Base-by-base conservation (phyloP, 2,797 vertebrate genomes). In the Phoxinus dragarum region DNA sequence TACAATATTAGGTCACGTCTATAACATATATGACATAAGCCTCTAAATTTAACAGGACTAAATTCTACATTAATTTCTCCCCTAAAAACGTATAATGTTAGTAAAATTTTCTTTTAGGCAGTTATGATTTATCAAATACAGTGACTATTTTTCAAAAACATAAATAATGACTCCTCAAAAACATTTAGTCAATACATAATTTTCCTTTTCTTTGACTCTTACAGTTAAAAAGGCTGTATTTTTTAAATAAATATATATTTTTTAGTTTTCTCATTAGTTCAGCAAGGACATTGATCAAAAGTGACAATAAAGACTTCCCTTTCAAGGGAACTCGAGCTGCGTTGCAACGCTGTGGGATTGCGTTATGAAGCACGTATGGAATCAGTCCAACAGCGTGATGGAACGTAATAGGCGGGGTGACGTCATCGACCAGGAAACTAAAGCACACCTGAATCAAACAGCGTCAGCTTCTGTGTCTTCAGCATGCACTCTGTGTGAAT, bases 1-100 rank as follows among this genome's bases (percentile, higher is more conserved):
- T 79, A n/a, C 16, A 84, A 52, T 64, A 68, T 68, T 67, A 84
- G 47, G 61, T 77, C 82, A 77, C 4, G 16, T 77, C 61, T 54
- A 42, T 67, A 47, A 66, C 61, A 47, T 38, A 31, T 27, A 47
- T 67, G 81, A 80, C 80, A 61, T 84, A 79, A 79, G 47, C 19
- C 27, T 68, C 31, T 85, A 77, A 82, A 68, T 85, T 77, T 72
- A 82, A 54, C 42, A n/a, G 5, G 14, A 52, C 21, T 59, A 67
- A 38, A 76, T 75, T 66, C 23, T 64, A n/a, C 6, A 12, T 34
- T 75, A 17, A 66, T 61, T 64, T 54, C 3, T 4, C 47, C 47
- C 16, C 44, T 38, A 42, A 59, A 12, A 17, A 11, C 19, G 75
- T 74, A 64, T n/a, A 66, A 75, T 42, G 16, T 73, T 82, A 21